phyloP scores from a whole-genome alignment of 2,888 invertebrate genomes.

The Tinea pellionella region DNA sequence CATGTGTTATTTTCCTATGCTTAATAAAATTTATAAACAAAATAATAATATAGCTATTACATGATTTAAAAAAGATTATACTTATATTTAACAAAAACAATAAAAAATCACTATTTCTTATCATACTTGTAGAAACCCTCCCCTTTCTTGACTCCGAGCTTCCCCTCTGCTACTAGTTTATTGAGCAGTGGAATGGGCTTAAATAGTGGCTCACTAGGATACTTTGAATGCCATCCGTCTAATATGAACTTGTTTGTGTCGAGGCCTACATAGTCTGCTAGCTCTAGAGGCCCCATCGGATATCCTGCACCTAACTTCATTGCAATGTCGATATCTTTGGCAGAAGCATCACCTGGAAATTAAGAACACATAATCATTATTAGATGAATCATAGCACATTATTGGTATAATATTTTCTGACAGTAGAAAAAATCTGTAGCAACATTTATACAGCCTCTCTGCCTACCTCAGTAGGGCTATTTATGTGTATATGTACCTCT shows the following conservation, averaged over 20 bases:
- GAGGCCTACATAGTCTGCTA: constrained; percentile 84
- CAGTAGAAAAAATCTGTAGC: no score
- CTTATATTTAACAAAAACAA: neutral
- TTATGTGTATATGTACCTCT: constrained; percentile 68
- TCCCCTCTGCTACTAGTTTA: constrained; percentile 78
- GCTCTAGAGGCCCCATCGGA: constrained; percentile 91
- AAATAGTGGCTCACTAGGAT: constrained; percentile 37
- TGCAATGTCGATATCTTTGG: constrained; percentile 85
- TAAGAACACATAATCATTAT: neutral
- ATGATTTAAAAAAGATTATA: neutral
- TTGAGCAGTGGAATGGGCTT: constrained; percentile 67
- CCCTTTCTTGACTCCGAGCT: constrained; percentile 81
- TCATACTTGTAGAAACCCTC: constrained; percentile 83
- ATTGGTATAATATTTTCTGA: no score
- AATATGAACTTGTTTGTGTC: constrained; percentile 83
- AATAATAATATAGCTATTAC: constrained; percentile 12
- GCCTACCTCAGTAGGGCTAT: neutral
- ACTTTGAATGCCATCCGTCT: constrained; percentile 80
- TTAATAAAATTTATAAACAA: neutral
- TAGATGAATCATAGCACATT: no score
- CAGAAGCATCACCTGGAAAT: constrained; percentile 73
- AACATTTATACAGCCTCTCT: no score
- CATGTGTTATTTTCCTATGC: no score
- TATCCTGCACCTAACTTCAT: constrained; percentile 92
- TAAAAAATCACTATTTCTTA: constrained; percentile 19